Conservation (phyloP, 2,888 invertebrate genomes). For the Orthosia cruda region DNA sequence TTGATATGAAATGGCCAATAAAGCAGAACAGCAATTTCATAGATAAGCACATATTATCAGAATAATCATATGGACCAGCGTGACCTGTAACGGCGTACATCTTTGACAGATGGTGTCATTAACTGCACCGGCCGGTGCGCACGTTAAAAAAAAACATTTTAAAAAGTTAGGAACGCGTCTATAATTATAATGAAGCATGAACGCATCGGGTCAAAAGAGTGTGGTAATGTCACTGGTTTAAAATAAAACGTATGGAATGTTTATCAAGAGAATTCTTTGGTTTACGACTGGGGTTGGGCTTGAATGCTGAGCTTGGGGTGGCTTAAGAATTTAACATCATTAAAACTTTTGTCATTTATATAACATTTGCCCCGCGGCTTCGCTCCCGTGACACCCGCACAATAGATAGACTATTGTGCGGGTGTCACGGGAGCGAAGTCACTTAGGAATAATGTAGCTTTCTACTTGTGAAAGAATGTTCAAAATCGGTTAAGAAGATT, state of each 20-base stretch:
- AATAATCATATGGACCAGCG: constrained; percentile 58
- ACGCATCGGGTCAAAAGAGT: constrained; percentile 78
- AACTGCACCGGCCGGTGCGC: constrained; percentile 69
- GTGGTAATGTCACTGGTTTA: constrained; percentile 80
- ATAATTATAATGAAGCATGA: constrained; percentile 80
- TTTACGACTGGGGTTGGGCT: constrained; percentile 76
- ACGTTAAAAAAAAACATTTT: constrained; percentile 62
- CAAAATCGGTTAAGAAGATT: no score
- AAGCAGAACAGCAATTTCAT: no score
- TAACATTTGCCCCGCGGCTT: not conserved
- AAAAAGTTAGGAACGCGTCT: constrained; percentile 73
- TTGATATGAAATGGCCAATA: no score
- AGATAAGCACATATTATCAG: not conserved
- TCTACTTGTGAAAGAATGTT: no score
- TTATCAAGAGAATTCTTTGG: constrained; percentile 79
- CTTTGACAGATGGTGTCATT: constrained; percentile 78
- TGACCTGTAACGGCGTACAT: constrained; percentile 69
- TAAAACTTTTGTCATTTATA: constrained; percentile 2
- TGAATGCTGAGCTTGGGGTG: constrained; percentile 60
- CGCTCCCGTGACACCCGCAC: no score
- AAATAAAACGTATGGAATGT: constrained; percentile 83
- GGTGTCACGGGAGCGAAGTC: no score
- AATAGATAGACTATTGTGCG: no score
- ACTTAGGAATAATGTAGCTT: no score
- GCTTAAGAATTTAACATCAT: constrained; percentile 24